Evolutionary conservation across 23 tunicate genomes (phyloP), one percentile per base, ranked within the genome.

Genomic region (Corella eumyota): DNA sequence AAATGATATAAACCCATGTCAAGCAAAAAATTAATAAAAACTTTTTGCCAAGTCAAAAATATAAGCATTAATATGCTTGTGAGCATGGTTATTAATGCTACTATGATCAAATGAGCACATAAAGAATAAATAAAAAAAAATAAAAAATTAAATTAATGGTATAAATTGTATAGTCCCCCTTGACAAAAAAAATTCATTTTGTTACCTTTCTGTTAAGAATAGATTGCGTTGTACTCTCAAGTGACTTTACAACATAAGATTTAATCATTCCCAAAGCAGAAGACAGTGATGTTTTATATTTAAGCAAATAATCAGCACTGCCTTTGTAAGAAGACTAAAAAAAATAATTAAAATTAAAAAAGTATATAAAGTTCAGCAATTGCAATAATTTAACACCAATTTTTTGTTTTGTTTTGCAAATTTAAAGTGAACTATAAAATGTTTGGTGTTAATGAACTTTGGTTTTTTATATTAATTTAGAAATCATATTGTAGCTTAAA

Each of bases 221-320:
- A 0, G 76, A 9, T 44, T 67, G 76, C 22, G 85, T 88, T 0
- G 96, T 78, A 31, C 78, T 67, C 36, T 88, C 81, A 13, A 88
- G 49, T 30, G 90, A 80, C 25, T 68, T 72, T 4, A 88, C 74
- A 20, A 70, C 72, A 70, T 72, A 88, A 23, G 69, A 11, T 61
- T 88, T 88, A 25, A 88, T 79, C 90, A 88, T 79, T 26, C 73
- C 78, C 72, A 88, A 45, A 52, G 96, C 96, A 40, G 32, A 29
- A 27, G 72, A 50, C 64, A 78, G 25, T 54, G 81, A 67, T 0
- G 60, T 62, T 56, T 79, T 73, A 67, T 80, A 88, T 30, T 88
- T 88, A 6, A 62, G 81, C 66, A 78, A 32, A 36, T 88, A 88
- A 7, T 61, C 77, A 19, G 76, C 21, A 22, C 88, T 66, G n/a